Conservation (phyloP, 2,888 invertebrate species). For the Sarcophaga subvicina region DNA sequence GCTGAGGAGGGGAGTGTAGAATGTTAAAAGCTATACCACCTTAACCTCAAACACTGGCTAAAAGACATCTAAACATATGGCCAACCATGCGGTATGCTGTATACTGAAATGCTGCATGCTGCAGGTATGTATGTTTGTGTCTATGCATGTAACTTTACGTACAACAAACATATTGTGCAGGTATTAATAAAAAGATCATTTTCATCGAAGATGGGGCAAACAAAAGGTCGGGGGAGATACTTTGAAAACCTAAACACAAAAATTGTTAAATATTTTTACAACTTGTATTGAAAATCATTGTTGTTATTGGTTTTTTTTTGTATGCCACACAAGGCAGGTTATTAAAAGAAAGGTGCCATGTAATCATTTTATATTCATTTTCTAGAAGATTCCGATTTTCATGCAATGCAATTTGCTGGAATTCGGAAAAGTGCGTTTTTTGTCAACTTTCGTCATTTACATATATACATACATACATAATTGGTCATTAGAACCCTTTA, state of each 20-base stretch:
- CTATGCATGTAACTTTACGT: not conserved
- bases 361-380: too few species aligned
- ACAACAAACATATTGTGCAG: not conserved
- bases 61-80: slow-evolving; percentile 1
- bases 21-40: slow-evolving; percentile 48
- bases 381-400: too few species aligned
- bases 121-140: not conserved
- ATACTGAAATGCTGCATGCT: too few species aligned
- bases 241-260: slow-evolving; percentile 22
- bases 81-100: not conserved
- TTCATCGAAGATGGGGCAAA: slow-evolving; percentile 17
- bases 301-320: slow-evolving; percentile 2
- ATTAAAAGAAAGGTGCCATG: not conserved
- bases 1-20: not conserved
- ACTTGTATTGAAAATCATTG: slow-evolving; percentile 50
- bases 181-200: slow-evolving; percentile 48
- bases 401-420: too few species aligned
- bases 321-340: not conserved
- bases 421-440: too few species aligned
- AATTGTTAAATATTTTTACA: slow-evolving; percentile 55
- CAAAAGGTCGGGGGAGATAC: not conserved
- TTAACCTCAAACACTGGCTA: slow-evolving; percentile 35
- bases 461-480: too few species aligned
- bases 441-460: too few species aligned
- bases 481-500: too few species aligned